phyloP scores from a whole-genome alignment of 2,888 invertebrate genomes.

The Latrodectus elegans region DNA sequence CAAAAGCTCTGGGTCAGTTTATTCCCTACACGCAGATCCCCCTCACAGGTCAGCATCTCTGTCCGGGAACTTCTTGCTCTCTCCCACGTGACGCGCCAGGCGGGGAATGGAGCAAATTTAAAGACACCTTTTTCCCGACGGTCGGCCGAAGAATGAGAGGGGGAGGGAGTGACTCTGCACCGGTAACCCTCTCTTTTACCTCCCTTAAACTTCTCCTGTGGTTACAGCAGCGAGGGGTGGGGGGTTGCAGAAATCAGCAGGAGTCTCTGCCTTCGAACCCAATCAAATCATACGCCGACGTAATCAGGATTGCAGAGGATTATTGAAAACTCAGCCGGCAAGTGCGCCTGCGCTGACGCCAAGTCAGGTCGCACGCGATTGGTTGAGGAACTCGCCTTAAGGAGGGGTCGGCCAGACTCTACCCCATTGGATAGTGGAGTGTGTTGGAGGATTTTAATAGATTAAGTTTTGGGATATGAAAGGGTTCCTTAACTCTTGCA shows the following conservation, averaged over 20 bases:
- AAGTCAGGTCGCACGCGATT: not conserved
- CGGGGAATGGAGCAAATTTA: conserved; percentile 22
- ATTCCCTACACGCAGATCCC: not conserved
- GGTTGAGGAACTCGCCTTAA: conserved; percentile 11
- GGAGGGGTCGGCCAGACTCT: conserved; percentile 38
- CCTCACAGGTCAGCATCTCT: not conserved
- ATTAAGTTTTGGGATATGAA: conserved; percentile 61
- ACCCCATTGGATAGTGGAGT: conserved; percentile 43
- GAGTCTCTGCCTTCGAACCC: conserved; percentile 58
- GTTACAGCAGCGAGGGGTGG: conserved; percentile 50
- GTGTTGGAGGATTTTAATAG: conserved; percentile 55
- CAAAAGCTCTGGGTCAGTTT: not conserved
- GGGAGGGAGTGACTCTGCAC: not conserved
- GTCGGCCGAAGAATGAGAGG: conserved; percentile 11
- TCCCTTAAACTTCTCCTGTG: conserved; percentile 60
- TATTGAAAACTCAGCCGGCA: conserved; percentile 60
- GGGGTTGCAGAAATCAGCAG: conserved; percentile 45
- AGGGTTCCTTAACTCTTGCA: conserved; percentile 23
- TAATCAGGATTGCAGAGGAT: conserved; percentile 64
- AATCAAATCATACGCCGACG: conserved; percentile 67
- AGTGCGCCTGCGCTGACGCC: conserved; percentile 50
- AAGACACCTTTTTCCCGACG: conserved; percentile 27
- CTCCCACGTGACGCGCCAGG: conserved; percentile 32
- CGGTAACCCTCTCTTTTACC: conserved; percentile 12
- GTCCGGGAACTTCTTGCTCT: too few species aligned